Conservation (phyloP, 2,797 vertebrate species). For the Lithobates sylvaticus region DNA sequence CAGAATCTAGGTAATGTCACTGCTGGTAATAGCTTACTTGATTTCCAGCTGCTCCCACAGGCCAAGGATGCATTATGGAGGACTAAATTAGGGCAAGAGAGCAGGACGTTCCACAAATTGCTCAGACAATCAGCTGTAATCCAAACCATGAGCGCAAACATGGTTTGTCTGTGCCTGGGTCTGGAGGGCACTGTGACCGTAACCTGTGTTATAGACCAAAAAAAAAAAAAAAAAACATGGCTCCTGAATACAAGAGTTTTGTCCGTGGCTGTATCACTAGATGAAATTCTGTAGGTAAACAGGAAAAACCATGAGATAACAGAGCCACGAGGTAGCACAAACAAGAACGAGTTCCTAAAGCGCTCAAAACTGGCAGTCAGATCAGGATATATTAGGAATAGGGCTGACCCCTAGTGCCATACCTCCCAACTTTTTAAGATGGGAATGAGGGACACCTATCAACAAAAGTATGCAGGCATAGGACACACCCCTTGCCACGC, state of each 20-base stretch:
- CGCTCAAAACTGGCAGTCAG: too few species aligned
- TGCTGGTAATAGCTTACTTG: slow-evolving; percentile 1
- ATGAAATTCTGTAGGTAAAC: neutral
- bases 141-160: neutral
- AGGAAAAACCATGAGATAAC: neutral
- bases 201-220: neutral
- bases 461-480: too few species aligned
- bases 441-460: too few species aligned
- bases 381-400: too few species aligned
- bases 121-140: neutral
- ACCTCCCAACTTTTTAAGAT: too few species aligned
- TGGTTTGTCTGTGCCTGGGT: neutral
- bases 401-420: too few species aligned
- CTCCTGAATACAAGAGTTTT: neutral
- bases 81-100: neutral
- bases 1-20: slow-evolving; percentile 17
- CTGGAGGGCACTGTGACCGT: slow-evolving; percentile 10
- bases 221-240: neutral
- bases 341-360: too few species aligned
- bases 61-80: neutral
- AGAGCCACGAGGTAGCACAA: neutral
- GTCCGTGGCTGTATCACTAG: neutral
- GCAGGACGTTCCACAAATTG: neutral
- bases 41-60: slow-evolving; percentile 38
- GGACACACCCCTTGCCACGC: too few species aligned